Base-by-base conservation (phyloP, 2,113 vertebrate genomes). In the Chamaea fasciata region DNA sequence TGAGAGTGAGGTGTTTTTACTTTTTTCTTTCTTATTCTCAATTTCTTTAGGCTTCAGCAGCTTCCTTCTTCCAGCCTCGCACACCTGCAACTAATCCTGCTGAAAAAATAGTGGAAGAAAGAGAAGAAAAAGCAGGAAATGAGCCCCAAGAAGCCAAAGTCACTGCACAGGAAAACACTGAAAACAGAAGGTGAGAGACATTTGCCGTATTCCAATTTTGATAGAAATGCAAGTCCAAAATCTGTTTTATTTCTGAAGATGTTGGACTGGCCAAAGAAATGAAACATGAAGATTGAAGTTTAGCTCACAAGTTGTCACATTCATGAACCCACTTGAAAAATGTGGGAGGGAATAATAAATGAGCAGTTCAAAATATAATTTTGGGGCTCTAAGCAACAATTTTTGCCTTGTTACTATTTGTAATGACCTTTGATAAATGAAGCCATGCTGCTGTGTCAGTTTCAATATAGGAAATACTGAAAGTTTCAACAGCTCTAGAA, bases 21-120 rank as follows among this genome's bases (percentile, higher is more conserved):
- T 20, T 50, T 50, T 55, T 41, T 26, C 6, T 10, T 82, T 67
- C 18, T 77, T 13, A 13, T 55, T 20, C 13, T 84, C 9, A 2
- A 64, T 62, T 95, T 95, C 44, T 85, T 2, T 27, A 98, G 98
- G 57, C 57, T 73, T 97, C 22, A 76, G 98, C 98, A 97, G 96
- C 97, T 68, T 98, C 99, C 42, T 98, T 99, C 97, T 99, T 99
- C 95, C 98, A 98, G 95, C 98, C 98, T 97, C 97, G 90, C 14
- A 76, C 90, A 79, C 53, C 93, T 19, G 56, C 89, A 86, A 24
- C 93, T 13, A 98, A 98, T 92, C 33, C 95, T 8, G 84, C 64
- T 57, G 94, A 89, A 88, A 98, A 98, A 96, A 97, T 91, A 79
- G 67, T 52, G 37, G 97, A 96, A 88, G 93, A 96, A 24, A 97